phyloP scores from a whole-genome alignment of 2,113 vertebrate species.

The Pagrus major region DNA sequence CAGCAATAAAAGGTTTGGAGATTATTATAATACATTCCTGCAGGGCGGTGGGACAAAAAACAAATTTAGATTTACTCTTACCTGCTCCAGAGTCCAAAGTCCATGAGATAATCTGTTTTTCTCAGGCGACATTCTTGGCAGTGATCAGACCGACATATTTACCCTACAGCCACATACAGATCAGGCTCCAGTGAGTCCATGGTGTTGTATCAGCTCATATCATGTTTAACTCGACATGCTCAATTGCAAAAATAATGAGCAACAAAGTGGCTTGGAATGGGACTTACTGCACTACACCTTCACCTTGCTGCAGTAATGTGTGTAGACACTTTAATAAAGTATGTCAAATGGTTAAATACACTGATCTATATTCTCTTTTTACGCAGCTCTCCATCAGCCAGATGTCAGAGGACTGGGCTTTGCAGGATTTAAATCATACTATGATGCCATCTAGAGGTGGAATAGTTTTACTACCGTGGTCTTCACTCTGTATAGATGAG shows the following conservation, averaged over 20 bases:
- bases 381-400: not conserved
- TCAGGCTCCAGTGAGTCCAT: not conserved
- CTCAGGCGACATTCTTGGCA: not conserved
- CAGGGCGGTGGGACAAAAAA: not conserved
- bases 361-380: not conserved
- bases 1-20: not conserved
- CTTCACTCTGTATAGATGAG: not conserved
- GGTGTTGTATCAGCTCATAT: not conserved
- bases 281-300: not conserved
- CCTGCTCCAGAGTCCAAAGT: too few relatives aligned
- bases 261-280: not conserved
- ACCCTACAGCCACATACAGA: not conserved
- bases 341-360: not conserved
- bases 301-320: not conserved
- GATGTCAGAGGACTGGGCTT: not conserved
- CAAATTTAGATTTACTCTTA: not conserved
- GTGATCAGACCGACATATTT: not conserved
- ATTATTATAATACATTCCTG: not conserved
- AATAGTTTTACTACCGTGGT: not conserved
- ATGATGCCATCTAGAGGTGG: slow-evolving; percentile 59
- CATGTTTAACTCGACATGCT: not conserved
- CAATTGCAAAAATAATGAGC: not conserved
- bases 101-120: not conserved
- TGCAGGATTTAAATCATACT: not conserved
- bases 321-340: not conserved